Evolutionary conservation across 2,113 vertebrate species (phyloP), one percentile per base, ranked within the genome.

Genomic region (Gymnocephalus cernua): DNA sequence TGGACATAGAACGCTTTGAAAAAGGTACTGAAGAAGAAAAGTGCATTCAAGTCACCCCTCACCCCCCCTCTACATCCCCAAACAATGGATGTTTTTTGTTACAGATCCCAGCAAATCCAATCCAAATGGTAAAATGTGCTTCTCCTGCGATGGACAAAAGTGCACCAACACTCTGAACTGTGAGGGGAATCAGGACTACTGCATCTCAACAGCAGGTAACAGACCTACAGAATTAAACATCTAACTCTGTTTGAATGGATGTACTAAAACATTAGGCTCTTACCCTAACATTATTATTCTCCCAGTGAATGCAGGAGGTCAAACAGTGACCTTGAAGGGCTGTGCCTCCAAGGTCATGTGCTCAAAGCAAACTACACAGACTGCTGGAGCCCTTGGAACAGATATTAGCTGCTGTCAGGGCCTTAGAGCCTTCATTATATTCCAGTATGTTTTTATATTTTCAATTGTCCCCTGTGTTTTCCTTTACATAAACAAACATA

Each of bases 41-140:
- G 44, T 18, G 23, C 44, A 48, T 32, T 47, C 0, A 7, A 72
- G 13, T 27, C 44, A 29, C 25, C 27, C 2, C 6, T 14, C 13
- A n/a, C 18, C 3, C 45, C 3, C 4, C 14, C 1, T 38, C 27
- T 29, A 29, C 27, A 29, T 29, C 29, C 45, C 8, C 21, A 47
- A 45, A 11, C 15, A 75, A 54, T 56, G 10, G 56, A 4, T 27
- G 8, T 53, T 69, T 9, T 83, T 1, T 71, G 0, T 58, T 48
- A 23, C 85, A 93, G 91, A 32, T 0, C 32, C 66, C 32, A 11
- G 0, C 13, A 16, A 23, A n/a, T 2, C 41, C 14, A 14, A 0
- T n/a, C 47, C 84, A 19, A 94, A 93, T 83, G 91, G 92, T 8
- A 87, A 50, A 21, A 87, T 67, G 67, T 94, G 94, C 65, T 93